Base-by-base conservation (phyloP, 2,888 invertebrate genomes). In the Tachina lurida region DNA sequence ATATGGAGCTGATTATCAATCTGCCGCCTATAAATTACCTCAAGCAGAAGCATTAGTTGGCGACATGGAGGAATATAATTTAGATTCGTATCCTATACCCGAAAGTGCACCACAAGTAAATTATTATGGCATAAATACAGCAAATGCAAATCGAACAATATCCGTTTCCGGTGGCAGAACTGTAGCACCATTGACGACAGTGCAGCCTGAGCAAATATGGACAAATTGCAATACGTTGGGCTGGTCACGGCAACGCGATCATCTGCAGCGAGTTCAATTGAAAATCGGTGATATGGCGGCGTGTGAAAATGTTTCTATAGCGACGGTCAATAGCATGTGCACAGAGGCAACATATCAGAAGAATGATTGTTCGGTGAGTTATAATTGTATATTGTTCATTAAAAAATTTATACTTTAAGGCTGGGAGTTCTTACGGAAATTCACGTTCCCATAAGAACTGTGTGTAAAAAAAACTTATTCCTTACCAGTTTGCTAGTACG, bases 231-330 rank as follows among this genome's bases (percentile, higher is more conserved):
- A 97, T 89, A 96, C 97, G 0, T 93, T 97, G 45, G 97, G 97
- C 17, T 97, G 97, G 97, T 96, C 96, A 0, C 94, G 96, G 89
- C 97, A 96, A 90, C 94, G 97, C 84, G 97, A 97, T 89, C 95
- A 97, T 90, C 91, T 97, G 89, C 97, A 97, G 91, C 94, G 97
- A 84, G 95, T 97, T 8, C 97, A 97, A 90, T 94, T 97, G 15
- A 95, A 95, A 88, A 94, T 96, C 49, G 95, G 95, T 75, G 94
- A 95, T 49, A 97, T 97, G 96, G 95, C 96, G 84, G 95, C 95
- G 41, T 97, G 97, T 90, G 96, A 97, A 90, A 97, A 97, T 91
- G 95, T 96, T 82, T 97, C 97, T 91, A 97, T 97, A 88, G 95
- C 96, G 7, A 96, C 96, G 45, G 95, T 95, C 4, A 97, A 97